phyloP scores from a whole-genome alignment of 2,888 invertebrate species.

The Drosophila maculinotata region DNA sequence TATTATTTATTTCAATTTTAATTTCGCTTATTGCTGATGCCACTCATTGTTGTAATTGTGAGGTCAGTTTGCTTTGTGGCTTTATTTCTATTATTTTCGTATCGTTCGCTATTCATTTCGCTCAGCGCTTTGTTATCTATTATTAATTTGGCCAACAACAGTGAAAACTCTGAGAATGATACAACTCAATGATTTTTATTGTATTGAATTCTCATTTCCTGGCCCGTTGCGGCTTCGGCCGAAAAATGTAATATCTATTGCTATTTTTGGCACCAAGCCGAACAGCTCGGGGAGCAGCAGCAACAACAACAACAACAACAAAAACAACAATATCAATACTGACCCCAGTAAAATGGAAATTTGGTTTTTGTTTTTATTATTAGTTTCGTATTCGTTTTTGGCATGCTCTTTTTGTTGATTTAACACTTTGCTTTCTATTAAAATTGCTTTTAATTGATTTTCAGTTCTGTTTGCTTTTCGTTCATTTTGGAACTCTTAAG shows the following conservation, averaged over 20 bases:
- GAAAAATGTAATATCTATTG: conserved; percentile 58
- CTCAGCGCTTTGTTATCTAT: conserved; percentile 61
- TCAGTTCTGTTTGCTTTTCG: not conserved
- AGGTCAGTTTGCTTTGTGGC: conserved; percentile 37
- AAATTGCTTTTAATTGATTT: conserved; percentile 58
- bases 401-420: conserved; percentile 33
- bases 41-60: conserved; percentile 25
- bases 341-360: conserved; percentile 33
- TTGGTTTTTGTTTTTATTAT: conserved; percentile 10
- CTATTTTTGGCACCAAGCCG: conserved; percentile 69
- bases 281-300: conserved; percentile 18
- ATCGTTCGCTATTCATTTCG: conserved; percentile 24
- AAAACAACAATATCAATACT: conserved; percentile 29
- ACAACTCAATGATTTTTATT: conserved; percentile 67
- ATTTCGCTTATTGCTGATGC: conserved; percentile 31
- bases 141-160: conserved; percentile 58
- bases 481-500: conserved; percentile 1
- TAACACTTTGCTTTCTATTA: conserved; percentile 48
- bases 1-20: conserved; percentile 18
- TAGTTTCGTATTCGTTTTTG: conserved; percentile 19
- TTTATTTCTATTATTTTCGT: conserved; percentile 34
- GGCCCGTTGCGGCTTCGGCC: conserved; percentile 27
- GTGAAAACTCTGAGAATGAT: conserved; percentile 39
- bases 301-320: conserved; percentile 11
- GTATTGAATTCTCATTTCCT: conserved; percentile 72